These are phyloP conservation scores for Drosophila baimaii DNA, from an alignment of 1,140 invertebrate species.

Conservation along the genomic window DNA sequence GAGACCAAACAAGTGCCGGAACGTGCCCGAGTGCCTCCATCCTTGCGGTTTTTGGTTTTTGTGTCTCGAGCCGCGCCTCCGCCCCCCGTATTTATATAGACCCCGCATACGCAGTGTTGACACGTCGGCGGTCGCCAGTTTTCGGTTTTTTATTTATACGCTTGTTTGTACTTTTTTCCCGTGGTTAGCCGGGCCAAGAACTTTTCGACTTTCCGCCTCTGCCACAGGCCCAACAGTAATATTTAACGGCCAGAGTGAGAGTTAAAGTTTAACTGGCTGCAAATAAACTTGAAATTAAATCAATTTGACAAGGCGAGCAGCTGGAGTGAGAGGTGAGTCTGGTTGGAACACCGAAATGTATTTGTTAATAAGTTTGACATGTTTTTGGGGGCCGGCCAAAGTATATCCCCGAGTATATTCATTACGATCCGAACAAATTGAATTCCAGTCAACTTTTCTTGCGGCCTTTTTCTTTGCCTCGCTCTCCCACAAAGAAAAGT, in stretches of 20 bases:
- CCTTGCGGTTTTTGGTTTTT: slow-evolving; percentile 45
- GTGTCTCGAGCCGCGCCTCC: slow-evolving; percentile 13
- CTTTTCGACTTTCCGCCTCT: slow-evolving; percentile 21
- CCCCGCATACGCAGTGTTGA: slow-evolving; percentile 36
- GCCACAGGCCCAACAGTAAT: slow-evolving; percentile 21
- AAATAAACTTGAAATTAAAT: slow-evolving; percentile 67
- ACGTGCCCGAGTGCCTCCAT: slow-evolving; percentile 69
- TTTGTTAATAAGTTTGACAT: slow-evolving; percentile 71
- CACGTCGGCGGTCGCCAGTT: slow-evolving; percentile 47
- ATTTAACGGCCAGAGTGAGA: slow-evolving; percentile 54
- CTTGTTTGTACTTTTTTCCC: slow-evolving; percentile 28
- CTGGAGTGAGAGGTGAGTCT: slow-evolving; percentile 28
- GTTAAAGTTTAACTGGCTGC: slow-evolving; percentile 61
- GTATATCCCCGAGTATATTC: slow-evolving; percentile 52
- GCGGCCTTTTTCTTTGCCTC: slow-evolving; percentile 37
- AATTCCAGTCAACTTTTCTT: slow-evolving; percentile 70
- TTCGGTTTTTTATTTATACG: slow-evolving; percentile 62
- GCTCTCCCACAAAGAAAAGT: slow-evolving; percentile 55
- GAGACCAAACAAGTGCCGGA: slow-evolving; percentile 66
- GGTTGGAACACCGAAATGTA: slow-evolving; percentile 24
- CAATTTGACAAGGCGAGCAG: slow-evolving; percentile 38
- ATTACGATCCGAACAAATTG: slow-evolving; percentile 68
- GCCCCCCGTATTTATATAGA: slow-evolving; percentile 34
- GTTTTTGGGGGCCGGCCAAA: slow-evolving; percentile 38
- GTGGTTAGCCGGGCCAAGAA: slow-evolving; percentile 28